phyloP scores from a whole-genome alignment of 2,113 vertebrate species.

The Spermophilus dauricus region DNA sequence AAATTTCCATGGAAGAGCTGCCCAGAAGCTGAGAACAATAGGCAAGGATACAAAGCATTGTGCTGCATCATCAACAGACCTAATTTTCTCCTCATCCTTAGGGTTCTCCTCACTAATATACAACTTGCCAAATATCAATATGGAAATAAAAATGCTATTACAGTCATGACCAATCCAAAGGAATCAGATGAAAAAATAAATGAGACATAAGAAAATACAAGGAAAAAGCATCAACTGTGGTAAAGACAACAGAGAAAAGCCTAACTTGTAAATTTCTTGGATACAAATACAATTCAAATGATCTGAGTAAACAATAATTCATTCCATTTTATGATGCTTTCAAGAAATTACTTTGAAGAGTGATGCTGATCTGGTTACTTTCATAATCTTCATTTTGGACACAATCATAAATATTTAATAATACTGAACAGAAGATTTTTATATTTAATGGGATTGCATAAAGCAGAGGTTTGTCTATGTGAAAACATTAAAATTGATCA shows the following conservation, averaged over 20 bases:
- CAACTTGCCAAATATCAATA: background rate
- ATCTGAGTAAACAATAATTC: background rate
- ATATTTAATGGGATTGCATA: slow-evolving; percentile 32
- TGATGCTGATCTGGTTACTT: background rate
- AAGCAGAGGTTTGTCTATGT: background rate
- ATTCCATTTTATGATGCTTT: slow-evolving; percentile 49
- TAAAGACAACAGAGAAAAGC: slow-evolving; percentile 27
- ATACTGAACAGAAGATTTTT: slow-evolving; percentile 16
- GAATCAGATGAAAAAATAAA: background rate
- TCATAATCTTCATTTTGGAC: slow-evolving; percentile 33
- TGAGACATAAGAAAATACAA: background rate
- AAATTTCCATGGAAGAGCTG: slow-evolving; percentile 43
- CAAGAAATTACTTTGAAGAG: slow-evolving; percentile 55
- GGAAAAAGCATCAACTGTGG: background rate
- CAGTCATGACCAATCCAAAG: background rate
- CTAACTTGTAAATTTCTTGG: background rate
- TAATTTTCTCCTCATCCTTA: background rate
- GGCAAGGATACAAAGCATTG: background rate
- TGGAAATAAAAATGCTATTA: slow-evolving; percentile 36
- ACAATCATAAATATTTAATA: slow-evolving; percentile 43
- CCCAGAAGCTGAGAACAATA: background rate
- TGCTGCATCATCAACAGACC: background rate
- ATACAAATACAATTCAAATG: background rate
- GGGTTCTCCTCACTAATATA: background rate
- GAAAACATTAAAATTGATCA: slow-evolving; percentile 33